Conservation (phyloP, 2,888 invertebrate genomes). For the Pachliopta kotzebuea region DNA sequence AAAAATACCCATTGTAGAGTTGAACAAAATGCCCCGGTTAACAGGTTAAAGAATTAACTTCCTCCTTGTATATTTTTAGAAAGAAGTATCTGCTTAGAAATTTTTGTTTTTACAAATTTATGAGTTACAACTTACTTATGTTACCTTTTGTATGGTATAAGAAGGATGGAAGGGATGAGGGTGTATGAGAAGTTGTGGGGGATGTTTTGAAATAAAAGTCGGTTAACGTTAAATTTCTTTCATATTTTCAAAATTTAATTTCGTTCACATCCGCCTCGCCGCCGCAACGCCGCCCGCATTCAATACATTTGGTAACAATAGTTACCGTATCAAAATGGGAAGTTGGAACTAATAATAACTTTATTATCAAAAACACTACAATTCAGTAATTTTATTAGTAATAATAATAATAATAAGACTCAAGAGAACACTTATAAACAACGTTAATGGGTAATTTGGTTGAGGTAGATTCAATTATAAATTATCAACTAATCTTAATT, state of each 20-base stretch:
- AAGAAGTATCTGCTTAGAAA: too few relatives aligned
- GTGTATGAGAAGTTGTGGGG: too few relatives aligned
- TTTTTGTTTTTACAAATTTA: too few relatives aligned
- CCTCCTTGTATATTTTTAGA: too few relatives aligned
- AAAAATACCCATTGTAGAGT: too few relatives aligned
- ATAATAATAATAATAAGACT: constrained; percentile 73
- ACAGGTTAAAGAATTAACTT: too few relatives aligned
- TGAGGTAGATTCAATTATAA: constrained; percentile 76
- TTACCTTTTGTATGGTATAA: too few relatives aligned
- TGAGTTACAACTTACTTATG: too few relatives aligned
- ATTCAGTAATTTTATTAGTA: constrained; percentile 67
- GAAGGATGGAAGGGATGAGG: too few relatives aligned
- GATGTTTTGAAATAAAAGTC: constrained; percentile 42
- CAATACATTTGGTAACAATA: constrained; percentile 76
- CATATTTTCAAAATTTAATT: constrained; percentile 37
- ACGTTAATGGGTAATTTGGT: constrained; percentile 77
- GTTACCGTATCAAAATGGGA: constrained; percentile 77
- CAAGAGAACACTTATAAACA: constrained; percentile 77
- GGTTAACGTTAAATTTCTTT: constrained; percentile 35
- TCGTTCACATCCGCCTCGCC: constrained; percentile 50
- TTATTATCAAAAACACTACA: constrained; percentile 74
- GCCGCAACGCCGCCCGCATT: constrained; percentile 64
- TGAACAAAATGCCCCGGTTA: too few relatives aligned
- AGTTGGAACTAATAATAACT: constrained; percentile 68
- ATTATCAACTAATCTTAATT: constrained; percentile 54